Evolutionary conservation across 2,797 vertebrate genomes (phyloP).

Genomic region (Clarias pachynema): DNA sequence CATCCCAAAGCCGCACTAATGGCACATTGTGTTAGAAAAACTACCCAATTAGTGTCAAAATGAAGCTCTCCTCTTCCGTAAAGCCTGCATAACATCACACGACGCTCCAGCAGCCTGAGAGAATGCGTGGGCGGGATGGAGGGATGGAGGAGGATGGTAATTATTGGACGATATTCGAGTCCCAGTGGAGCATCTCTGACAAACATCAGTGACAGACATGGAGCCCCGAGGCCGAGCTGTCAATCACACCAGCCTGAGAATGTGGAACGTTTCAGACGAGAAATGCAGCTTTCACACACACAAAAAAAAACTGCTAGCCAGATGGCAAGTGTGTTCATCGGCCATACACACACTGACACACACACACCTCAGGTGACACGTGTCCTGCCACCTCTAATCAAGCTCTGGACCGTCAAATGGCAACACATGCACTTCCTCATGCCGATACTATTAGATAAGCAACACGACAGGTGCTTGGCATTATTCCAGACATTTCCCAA

Average conservation of each 20-base stretch:
- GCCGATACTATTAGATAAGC: slow-evolving; percentile 21
- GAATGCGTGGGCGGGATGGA: slow-evolving; percentile 45
- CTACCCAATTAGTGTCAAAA: slow-evolving; percentile 49
- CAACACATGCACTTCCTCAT: slow-evolving; percentile 24
- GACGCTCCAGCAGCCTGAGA: slow-evolving; percentile 38
- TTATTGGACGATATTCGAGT: slow-evolving; percentile 66
- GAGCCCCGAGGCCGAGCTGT: slow-evolving; percentile 69
- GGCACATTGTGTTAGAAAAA: slow-evolving; percentile 43
- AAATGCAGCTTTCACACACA: slow-evolving; percentile 13
- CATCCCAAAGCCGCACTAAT: slow-evolving; percentile 44
- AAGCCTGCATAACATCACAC: slow-evolving; percentile 40
- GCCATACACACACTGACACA: slow-evolving; percentile 23
- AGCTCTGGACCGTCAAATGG: slow-evolving; percentile 25
- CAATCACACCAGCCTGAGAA: slow-evolving; percentile 68
- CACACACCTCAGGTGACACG: slow-evolving; percentile 32
- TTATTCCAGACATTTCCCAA: slow-evolving; percentile 1
- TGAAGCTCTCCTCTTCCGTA: slow-evolving; percentile 42
- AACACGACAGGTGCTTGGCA: slow-evolving; percentile 3
- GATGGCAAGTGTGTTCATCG: slow-evolving; percentile 21
- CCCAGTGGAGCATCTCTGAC: slow-evolving; percentile 66
- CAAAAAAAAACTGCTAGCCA: slow-evolving; percentile 28
- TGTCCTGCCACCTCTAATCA: slow-evolving; percentile 37
- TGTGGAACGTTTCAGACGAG: slow-evolving; percentile 58
- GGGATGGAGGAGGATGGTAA: slow-evolving; percentile 65
- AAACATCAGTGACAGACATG: slow-evolving; percentile 68